These are phyloP conservation scores for Charina bottae DNA, from an alignment of 2,113 vertebrate species.

Conservation along the genomic window DNA sequence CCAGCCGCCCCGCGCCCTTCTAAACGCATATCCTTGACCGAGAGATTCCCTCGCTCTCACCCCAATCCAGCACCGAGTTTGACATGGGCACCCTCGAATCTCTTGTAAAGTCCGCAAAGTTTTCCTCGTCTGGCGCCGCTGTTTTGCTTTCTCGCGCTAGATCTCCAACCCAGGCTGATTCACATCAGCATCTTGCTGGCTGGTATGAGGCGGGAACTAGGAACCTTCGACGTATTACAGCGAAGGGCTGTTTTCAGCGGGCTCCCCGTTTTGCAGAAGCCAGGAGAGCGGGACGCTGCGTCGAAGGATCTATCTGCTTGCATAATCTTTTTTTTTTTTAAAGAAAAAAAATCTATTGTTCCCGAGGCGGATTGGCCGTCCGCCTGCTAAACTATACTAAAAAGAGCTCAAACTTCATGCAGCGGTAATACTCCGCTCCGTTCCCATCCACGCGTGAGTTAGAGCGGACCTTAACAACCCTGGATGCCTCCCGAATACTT, in stretches of 20 bases:
- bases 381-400: not conserved
- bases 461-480: not conserved
- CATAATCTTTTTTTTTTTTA: not conserved
- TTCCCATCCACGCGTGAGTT: no score
- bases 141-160: not conserved
- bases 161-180: not conserved
- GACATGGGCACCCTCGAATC: not conserved
- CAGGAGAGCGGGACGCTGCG: not conserved
- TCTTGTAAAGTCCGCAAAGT: not conserved
- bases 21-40: not conserved
- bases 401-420: not conserved
- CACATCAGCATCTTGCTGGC: not conserved
- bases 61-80: not conserved
- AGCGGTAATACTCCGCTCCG: not conserved
- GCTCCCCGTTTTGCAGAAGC: not conserved
- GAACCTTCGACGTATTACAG: not conserved
- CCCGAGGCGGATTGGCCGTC: not conserved
- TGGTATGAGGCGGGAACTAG: not conserved
- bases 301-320: not conserved
- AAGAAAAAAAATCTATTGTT: fast-evolving
- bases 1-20: not conserved
- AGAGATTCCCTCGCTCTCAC: not conserved
- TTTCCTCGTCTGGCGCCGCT: not conserved
- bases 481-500: not conserved
- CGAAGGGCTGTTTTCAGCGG: not conserved